Percentiles rank a stretch among this genome's conserved stretches.
phyloP scores from a whole-genome alignment of 1,140 invertebrate species.

The Drosophila sulfurigaster region DNA sequence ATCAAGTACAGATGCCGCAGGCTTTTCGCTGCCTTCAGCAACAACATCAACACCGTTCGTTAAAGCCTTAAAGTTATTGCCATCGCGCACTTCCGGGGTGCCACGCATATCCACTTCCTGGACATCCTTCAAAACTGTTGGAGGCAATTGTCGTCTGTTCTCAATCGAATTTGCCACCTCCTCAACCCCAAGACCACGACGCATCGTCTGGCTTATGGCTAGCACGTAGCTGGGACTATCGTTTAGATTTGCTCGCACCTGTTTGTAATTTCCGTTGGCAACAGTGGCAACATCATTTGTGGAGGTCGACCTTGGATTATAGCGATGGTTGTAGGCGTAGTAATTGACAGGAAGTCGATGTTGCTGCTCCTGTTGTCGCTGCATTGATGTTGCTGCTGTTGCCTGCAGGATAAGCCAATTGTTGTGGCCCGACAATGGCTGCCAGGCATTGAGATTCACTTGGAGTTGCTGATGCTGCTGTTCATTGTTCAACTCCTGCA shows the following conservation, averaged over 20 bases:
- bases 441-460: slow-evolving; percentile 68
- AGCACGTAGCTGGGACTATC: slow-evolving; percentile 65
- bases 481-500: slow-evolving; percentile 22
- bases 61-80: slow-evolving; percentile 26
- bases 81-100: slow-evolving; percentile 55
- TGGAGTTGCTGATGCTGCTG: slow-evolving; percentile 45
- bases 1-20: slow-evolving; percentile 14
- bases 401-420: slow-evolving; percentile 79
- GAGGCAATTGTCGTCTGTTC: slow-evolving; percentile 47
- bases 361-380: slow-evolving; percentile 26
- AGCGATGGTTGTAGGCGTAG: slow-evolving; percentile 79
- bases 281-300: slow-evolving; percentile 30
- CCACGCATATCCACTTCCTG: slow-evolving; percentile 34
- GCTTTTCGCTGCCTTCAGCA: slow-evolving; percentile 27
- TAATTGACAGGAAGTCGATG: slow-evolving; percentile 74
- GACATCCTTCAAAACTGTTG: slow-evolving; percentile 21
- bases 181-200: slow-evolving; percentile 10
- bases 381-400: slow-evolving; percentile 67
- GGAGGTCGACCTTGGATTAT: slow-evolving; percentile 51
- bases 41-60: slow-evolving; percentile 41
- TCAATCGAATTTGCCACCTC: neutral
- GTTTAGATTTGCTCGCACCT: slow-evolving; percentile 48
- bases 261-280: slow-evolving; percentile 75
- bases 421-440: slow-evolving; percentile 66
- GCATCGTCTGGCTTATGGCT: slow-evolving; percentile 69